Evolutionary conservation across 2,888 invertebrate genomes (phyloP), one percentile per base, ranked within the genome.

Genomic region (Sisyra nigra): DNA sequence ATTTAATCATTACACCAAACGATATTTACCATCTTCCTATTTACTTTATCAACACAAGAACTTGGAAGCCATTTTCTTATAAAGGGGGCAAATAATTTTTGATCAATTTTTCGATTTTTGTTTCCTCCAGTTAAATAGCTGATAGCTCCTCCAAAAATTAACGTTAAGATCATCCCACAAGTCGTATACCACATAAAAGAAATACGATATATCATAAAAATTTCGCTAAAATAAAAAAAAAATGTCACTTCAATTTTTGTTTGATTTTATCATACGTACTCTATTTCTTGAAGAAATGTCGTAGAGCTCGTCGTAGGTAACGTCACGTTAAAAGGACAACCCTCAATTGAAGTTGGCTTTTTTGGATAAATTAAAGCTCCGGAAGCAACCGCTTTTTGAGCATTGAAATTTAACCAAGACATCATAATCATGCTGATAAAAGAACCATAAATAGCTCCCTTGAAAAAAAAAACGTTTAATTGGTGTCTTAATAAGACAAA

Each of bases 141-240:
- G 0, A 74, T 63, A 0, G 75, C 36, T 17, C 72, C 61, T 1
- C 74, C 74, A 2, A 75, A 61, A 2, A 66, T 52, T 36, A 80
- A 61, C 0, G 78, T 71, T 2, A 80, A 63, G 0, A 65, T 44
- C 14, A 72, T 64, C 2, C 83, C 82, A 19, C 75, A 62, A 1
- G 72, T 56, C 0, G 76, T 74, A 51, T 81, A 79, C 73, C 76
- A 80, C 44, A 82, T 58, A 52, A 82, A 82, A 5, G 83, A 81
- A 45, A 82, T 63, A 40, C 76, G 76, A 53, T 79, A 76, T 17
- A 84, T 50, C 49, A 70, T 71, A 48, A 68, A 69, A 9, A 72
- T 65, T 49, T 72, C 67, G 45, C 78, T 78, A 51, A 68, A 69
- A 34, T 42, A 47, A 45, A 29, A 13, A 30, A 24, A 24, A 24